Evolutionary conservation across 2,888 invertebrate species (phyloP).

Genomic region (Siphlonurus alternatus): DNA sequence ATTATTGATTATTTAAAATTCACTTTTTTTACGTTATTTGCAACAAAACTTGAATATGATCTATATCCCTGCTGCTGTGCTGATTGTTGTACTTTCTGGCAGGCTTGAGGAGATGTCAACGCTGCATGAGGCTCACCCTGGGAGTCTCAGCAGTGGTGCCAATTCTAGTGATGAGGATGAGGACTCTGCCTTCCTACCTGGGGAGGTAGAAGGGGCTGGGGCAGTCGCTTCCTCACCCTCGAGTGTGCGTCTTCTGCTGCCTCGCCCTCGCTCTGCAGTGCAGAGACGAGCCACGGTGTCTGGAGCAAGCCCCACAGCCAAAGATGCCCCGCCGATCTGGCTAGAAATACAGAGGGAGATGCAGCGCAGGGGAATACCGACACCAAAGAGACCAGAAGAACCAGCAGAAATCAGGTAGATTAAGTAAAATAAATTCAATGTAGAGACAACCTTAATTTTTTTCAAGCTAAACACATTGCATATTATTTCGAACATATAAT

Average conservation of each 20-base stretch:
- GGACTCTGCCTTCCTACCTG: slow-evolving; percentile 26
- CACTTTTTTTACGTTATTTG: no score
- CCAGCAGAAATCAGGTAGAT: background rate
- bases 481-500: no score
- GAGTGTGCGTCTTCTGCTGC: slow-evolving; percentile 44
- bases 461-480: no score
- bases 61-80: no score
- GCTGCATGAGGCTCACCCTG: background rate
- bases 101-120: background rate
- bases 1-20: no score
- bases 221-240: slow-evolving; percentile 21
- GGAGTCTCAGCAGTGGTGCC: background rate
- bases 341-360: background rate
- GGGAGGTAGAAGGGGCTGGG: slow-evolving; percentile 17
- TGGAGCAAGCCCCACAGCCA: slow-evolving; percentile 53
- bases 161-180: slow-evolving; percentile 25
- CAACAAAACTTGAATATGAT: no score
- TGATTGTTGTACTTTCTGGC: no score
- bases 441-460: no score
- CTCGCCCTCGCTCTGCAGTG: slow-evolving; percentile 46
- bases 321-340: slow-evolving; percentile 34
- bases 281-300: slow-evolving; percentile 78
- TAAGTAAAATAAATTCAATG: no score
- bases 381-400: background rate
- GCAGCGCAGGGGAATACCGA: background rate